Percentiles rank a stretch among this genome's conserved stretches.
These are phyloP conservation scores for Onchidella celtica DNA, from an alignment of 2,888 invertebrate species.

Conservation along the genomic window DNA sequence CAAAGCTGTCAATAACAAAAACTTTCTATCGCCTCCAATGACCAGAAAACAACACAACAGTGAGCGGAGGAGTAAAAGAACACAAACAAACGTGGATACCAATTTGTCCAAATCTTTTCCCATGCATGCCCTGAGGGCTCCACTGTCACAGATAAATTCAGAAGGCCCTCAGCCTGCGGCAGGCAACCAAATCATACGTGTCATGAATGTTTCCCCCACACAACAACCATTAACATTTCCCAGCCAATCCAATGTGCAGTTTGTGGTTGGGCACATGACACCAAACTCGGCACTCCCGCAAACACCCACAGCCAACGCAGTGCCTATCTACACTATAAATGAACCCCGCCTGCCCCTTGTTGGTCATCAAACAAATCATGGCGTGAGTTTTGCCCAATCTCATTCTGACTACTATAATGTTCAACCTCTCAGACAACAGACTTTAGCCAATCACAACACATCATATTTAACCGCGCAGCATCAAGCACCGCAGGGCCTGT, in stretches of 20 bases:
- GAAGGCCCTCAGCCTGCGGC: neutral
- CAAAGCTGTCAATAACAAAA: neutral
- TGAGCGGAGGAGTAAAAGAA: neutral
- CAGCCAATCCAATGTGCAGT: neutral
- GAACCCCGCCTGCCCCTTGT: too few relatives aligned
- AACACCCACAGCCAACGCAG: too few relatives aligned
- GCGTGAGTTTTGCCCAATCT: too few relatives aligned
- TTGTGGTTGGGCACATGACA: neutral
- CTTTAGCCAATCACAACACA: too few relatives aligned
- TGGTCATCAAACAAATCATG: too few relatives aligned
- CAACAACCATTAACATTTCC: neutral
- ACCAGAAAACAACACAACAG: neutral
- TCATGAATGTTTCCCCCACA: neutral
- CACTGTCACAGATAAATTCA: neutral
- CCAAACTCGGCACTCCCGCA: too few relatives aligned
- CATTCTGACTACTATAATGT: too few relatives aligned
- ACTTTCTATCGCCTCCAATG: neutral
- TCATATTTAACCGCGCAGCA: too few relatives aligned
- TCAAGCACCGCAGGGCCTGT: too few relatives aligned
- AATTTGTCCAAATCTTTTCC: neutral
- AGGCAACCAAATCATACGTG: neutral
- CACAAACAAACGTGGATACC: neutral
- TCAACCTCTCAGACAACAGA: too few relatives aligned
- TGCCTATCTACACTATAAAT: too few relatives aligned
- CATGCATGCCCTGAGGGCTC: neutral